Percentiles rank a stretch among this genome's conserved stretches.
Evolutionary conservation across 2,113 vertebrate species (phyloP).

Genomic region (Arvicanthis niloticus): DNA sequence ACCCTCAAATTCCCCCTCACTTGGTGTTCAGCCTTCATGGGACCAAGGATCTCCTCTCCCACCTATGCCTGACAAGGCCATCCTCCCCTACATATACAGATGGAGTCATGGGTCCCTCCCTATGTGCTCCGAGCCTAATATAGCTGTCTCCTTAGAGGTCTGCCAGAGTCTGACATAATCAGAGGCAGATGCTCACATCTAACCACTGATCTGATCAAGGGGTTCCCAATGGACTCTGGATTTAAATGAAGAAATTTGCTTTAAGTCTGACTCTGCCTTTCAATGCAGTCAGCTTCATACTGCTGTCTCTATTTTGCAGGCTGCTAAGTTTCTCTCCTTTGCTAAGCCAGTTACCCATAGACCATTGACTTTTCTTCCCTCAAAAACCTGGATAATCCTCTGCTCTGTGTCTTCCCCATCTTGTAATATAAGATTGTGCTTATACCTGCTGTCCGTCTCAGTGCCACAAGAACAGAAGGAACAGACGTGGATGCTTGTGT

Average conservation of each 20-base stretch:
- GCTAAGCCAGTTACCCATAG: background rate
- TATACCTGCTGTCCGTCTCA: background rate
- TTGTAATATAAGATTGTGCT: background rate
- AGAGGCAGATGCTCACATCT: too few species aligned
- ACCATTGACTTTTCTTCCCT: background rate
- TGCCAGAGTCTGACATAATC: too few species aligned
- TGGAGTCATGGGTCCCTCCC: too few species aligned
- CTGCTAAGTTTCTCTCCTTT: background rate
- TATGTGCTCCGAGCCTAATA: too few species aligned
- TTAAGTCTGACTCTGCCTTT: background rate
- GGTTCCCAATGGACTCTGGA: background rate
- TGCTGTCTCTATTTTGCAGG: background rate
- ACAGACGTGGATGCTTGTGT: background rate
- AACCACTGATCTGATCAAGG: too few species aligned
- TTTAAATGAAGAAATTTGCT: background rate
- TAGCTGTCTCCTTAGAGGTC: too few species aligned
- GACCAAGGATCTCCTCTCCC: too few species aligned
- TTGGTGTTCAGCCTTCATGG: too few species aligned
- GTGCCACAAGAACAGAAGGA: background rate
- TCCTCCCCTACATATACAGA: too few species aligned
- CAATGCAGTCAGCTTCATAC: background rate
- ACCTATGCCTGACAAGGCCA: too few species aligned
- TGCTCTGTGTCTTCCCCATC: background rate
- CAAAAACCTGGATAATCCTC: background rate
- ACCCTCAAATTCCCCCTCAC: too few species aligned